Base-by-base conservation (phyloP, 2,888 invertebrate genomes). In the Polymixis lichenea region DNA sequence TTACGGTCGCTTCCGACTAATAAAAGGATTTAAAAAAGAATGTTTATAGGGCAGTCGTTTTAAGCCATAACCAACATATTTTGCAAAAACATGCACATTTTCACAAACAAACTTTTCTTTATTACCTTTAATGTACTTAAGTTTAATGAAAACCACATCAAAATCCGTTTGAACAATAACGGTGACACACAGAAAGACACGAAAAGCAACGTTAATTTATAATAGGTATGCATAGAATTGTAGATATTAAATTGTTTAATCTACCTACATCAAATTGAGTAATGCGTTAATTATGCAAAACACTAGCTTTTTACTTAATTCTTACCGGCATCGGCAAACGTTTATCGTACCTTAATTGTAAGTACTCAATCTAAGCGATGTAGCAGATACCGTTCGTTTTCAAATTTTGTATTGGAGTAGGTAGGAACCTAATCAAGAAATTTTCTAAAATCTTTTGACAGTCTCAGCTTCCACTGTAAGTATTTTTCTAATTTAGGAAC, bases 1-100 rank as follows among this genome's bases (percentile, higher is more conserved):
- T 74, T 55, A 68, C 76, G 11, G 55, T 73, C 61, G 38, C 58
- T 78, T 77, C 68, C 71, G 66, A 43, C 49, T 62, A 53, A 9
- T 53, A n/a, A 3, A 22, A 53, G 22, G 53, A 53, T 22, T 49
- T 28, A 28, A 28, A 28, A 22, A 5, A 65, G 49, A 28, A n/a
- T 8, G 2, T 49, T 49, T 49, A 2, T 22, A 22, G 8, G 22
- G 19, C 49, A 49, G 65, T 28, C 13, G 46, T 65, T 49, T 49
- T 17, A 17, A 7, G 32, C 13, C 22, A 25, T 22, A 5, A 38
- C 7, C 11, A 51, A 49, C 15, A 43, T 53, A n/a, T n/a, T n/a
- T n/a, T n/a, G 25, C n/a, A n/a, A 25, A 56, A 13, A 32, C 32
- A 32, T 22, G 32, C 32, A 22, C 22, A 38, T 22, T 22, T 3